Percentiles rank a stretch among this genome's conserved stretches.
Conservation (phyloP, 2,113 vertebrate species). For the Oncorhynchus kisutch region DNA sequence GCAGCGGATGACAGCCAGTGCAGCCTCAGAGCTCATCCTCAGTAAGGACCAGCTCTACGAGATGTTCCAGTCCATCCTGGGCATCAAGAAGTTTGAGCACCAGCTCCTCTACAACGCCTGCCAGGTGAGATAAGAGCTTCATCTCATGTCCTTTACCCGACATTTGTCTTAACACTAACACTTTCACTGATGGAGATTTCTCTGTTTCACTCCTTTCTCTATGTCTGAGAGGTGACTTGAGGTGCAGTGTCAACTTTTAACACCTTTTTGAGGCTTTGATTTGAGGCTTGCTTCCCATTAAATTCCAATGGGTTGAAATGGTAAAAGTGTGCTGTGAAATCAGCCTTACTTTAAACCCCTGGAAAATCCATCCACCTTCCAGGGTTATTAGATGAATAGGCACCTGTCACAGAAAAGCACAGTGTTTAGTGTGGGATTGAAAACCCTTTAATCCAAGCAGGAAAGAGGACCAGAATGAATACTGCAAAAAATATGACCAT, state of each 20-base stretch:
- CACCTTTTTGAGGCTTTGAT: too few species aligned
- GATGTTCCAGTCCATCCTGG: conserved; percentile 98
- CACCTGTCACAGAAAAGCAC: neutral
- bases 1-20: conserved; percentile 91
- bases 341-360: too few species aligned
- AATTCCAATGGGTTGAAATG: too few species aligned
- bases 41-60: conserved; percentile 99
- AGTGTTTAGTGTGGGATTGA: neutral
- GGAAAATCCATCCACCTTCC: neutral
- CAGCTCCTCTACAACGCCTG: conserved; percentile 98
- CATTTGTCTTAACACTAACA: too few species aligned
- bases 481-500: neutral
- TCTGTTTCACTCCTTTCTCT: too few species aligned
- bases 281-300: too few species aligned
- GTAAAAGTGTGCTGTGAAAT: too few species aligned
- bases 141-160: too few species aligned
- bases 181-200: too few species aligned
- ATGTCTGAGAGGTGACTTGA: too few species aligned
- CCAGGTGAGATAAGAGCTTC: conserved; percentile 79
- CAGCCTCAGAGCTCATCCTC: conserved; percentile 96
- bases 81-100: conserved; percentile 98
- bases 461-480: neutral
- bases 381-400: neutral
- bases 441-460: neutral
- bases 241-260: too few species aligned